Conservation (phyloP, 1,140 invertebrate species). For the Drosophila sturtevanti region DNA sequence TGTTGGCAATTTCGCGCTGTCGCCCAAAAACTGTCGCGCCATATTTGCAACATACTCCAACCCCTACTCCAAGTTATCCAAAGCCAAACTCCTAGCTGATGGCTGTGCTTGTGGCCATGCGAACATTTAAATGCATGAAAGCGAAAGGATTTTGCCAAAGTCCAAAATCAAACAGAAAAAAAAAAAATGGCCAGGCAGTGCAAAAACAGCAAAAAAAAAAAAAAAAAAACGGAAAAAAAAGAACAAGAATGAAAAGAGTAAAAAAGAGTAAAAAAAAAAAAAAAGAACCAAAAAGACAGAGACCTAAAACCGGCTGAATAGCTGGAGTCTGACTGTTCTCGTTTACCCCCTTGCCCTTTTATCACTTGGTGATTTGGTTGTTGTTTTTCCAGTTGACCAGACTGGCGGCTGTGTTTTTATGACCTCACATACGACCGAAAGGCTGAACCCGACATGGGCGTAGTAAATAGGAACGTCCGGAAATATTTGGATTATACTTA, state of each 20-base stretch:
- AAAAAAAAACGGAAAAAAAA: too few relatives aligned
- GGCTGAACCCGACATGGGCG: neutral
- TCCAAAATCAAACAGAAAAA: slow-evolving; percentile 79
- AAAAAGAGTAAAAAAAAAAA: neutral
- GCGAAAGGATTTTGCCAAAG: slow-evolving; percentile 80
- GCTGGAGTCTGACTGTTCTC: slow-evolving; percentile 7
- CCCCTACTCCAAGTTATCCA: neutral
- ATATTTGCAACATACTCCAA: slow-evolving; percentile 43
- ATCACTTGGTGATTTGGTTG: slow-evolving; percentile 13
- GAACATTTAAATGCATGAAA: slow-evolving; percentile 77
- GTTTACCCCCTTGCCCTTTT: slow-evolving; percentile 3
- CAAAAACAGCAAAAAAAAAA: slow-evolving; percentile 27
- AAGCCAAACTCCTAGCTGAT: neutral
- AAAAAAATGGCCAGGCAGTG: slow-evolving; percentile 60
- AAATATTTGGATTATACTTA: neutral
- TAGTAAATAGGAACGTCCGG: neutral
- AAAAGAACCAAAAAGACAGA: neutral
- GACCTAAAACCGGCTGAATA: slow-evolving; percentile 13
- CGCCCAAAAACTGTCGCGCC: slow-evolving; percentile 56
- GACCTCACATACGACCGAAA: slow-evolving; percentile 37
- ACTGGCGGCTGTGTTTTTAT: slow-evolving; percentile 40
- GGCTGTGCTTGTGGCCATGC: slow-evolving; percentile 25
- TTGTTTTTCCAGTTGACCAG: slow-evolving; percentile 79
- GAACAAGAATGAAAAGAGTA: neutral
- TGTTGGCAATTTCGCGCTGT: slow-evolving; percentile 50